Evolutionary conservation across 2,797 vertebrate genomes (phyloP).

Genomic region (Danionella dracula): DNA sequence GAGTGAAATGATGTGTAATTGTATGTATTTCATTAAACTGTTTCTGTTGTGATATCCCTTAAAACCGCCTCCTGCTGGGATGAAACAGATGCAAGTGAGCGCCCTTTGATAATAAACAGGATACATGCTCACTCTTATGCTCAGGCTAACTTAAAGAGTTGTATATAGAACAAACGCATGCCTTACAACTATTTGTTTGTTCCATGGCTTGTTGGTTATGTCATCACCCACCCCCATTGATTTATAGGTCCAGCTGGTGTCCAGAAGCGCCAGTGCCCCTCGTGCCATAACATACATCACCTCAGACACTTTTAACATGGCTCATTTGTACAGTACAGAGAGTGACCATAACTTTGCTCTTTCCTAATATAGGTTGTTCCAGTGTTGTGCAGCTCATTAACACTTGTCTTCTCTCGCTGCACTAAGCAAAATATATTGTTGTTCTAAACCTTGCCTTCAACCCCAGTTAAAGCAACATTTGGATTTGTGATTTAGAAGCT

Average conservation of each 20-base stretch:
- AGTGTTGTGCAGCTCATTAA: not conserved
- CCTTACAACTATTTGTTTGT: not conserved
- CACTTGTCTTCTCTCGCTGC: too few relatives aligned
- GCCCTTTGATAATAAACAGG: conserved; percentile 3
- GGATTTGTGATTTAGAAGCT: too few relatives aligned
- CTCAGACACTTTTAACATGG: not conserved
- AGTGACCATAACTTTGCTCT: not conserved
- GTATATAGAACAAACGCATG: not conserved
- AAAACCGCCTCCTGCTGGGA: not conserved
- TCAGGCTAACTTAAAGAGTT: not conserved
- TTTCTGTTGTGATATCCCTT: not conserved
- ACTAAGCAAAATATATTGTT: too few relatives aligned
- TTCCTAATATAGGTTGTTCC: not conserved
- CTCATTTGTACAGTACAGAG: not conserved
- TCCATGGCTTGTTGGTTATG: not conserved
- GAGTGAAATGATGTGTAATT: not conserved
- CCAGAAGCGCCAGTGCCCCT: not conserved
- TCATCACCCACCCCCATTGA: conserved; percentile 6
- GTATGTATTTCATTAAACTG: not conserved
- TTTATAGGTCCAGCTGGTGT: conserved; percentile 16
- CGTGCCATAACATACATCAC: not conserved
- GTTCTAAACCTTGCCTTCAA: too few relatives aligned
- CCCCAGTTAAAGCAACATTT: too few relatives aligned
- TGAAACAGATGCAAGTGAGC: not conserved
- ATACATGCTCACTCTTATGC: not conserved